These are phyloP conservation scores for Romanogobio albipinnatus DNA, from an alignment of 2,113 vertebrate species.

Conservation along the genomic window DNA sequence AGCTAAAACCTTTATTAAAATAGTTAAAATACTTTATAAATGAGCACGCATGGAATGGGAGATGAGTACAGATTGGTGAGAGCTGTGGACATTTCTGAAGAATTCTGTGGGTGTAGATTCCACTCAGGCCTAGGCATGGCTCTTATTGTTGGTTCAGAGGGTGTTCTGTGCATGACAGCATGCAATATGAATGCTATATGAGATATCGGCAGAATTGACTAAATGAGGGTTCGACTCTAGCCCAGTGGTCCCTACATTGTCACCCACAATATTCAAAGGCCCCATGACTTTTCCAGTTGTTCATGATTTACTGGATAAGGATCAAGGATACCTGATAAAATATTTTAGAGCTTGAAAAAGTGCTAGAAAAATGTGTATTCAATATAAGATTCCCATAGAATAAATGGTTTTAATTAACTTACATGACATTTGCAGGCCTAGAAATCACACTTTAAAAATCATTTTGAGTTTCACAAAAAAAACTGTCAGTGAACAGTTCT, in stretches of 20 bases:
- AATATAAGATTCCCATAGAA: not conserved
- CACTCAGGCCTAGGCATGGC: not conserved
- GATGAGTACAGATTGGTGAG: not conserved
- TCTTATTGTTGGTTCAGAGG: not conserved
- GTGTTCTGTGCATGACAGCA: constrained; percentile 33
- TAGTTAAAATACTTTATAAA: not conserved
- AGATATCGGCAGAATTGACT: constrained; percentile 37
- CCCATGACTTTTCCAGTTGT: not conserved
- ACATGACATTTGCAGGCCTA: not conserved
- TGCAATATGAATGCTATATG: constrained; percentile 29
- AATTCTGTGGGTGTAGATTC: constrained; percentile 9
- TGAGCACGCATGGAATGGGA: not conserved
- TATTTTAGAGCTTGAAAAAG: not conserved
- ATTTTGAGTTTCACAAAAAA: too few relatives aligned
- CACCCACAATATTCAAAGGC: not conserved
- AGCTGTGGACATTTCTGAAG: not conserved
- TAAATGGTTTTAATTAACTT: not conserved
- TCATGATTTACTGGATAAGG: not conserved
- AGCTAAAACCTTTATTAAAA: not conserved
- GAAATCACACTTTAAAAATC: not conserved
- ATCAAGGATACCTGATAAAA: not conserved
- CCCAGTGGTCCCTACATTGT: constrained; percentile 15
- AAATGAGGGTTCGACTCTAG: constrained; percentile 35
- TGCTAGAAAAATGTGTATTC: not conserved
- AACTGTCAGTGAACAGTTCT: too few relatives aligned